phyloP scores from a whole-genome alignment of 1,140 invertebrate genomes.

The Acyrthosiphon pisum region DNA sequence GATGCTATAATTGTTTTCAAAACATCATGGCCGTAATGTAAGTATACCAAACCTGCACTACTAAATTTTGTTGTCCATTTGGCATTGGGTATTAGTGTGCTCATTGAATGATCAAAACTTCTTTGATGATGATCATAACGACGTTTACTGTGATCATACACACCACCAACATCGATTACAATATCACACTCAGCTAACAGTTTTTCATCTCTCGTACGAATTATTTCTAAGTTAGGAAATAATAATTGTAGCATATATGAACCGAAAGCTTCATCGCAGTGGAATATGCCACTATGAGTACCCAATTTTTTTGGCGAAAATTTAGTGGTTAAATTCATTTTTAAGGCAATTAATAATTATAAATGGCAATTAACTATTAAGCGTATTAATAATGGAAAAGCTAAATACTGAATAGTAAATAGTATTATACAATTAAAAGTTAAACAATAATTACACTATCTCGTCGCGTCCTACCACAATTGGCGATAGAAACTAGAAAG shows the following conservation, averaged over 20 bases:
- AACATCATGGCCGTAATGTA: constrained; percentile 86
- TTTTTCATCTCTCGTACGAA: constrained; percentile 74
- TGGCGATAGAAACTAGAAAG: too few relatives aligned
- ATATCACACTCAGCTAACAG: constrained; percentile 87
- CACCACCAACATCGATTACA: constrained; percentile 95
- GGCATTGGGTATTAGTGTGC: constrained; percentile 67
- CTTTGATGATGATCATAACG: constrained; percentile 97
- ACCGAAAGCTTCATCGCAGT: constrained; percentile 95
- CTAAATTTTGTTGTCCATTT: constrained; percentile 79
- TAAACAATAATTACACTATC: too few relatives aligned
- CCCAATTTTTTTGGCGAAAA: constrained; percentile 66
- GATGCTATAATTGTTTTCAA: constrained; percentile 69
- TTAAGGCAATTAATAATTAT: neutral
- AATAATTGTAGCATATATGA: constrained; percentile 88
- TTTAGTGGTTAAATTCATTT: constrained; percentile 27
- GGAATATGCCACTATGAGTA: constrained; percentile 84
- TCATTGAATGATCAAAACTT: constrained; percentile 71
- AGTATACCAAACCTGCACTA: constrained; percentile 93
- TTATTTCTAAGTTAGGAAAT: constrained; percentile 82
- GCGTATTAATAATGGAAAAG: neutral
- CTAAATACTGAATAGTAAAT: too few relatives aligned
- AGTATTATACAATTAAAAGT: too few relatives aligned
- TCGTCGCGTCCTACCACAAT: too few relatives aligned
- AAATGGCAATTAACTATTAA: neutral
- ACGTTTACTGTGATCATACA: constrained; percentile 78